These are phyloP conservation scores for Hirtodrosophila duncani DNA, from an alignment of 2,888 invertebrate species.

Conservation along the genomic window DNA sequence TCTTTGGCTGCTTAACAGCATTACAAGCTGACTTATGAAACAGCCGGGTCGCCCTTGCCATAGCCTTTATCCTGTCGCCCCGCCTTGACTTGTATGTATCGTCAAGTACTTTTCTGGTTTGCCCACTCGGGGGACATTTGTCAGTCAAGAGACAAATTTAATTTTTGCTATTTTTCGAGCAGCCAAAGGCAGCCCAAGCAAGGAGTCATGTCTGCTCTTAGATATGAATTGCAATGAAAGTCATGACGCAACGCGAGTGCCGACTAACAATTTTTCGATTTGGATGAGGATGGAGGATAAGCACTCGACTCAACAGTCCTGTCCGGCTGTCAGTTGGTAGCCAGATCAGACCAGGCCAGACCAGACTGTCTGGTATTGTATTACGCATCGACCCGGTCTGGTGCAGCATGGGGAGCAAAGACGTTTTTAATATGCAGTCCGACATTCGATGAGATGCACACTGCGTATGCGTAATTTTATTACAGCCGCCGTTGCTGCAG, in stretches of 20 bases:
- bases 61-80: constrained; percentile 3
- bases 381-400: no score
- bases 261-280: no score
- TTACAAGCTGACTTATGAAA: constrained; percentile 75
- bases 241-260: constrained; percentile 48
- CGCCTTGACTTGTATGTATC: constrained; percentile 76
- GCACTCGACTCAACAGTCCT: no score
- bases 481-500: constrained; percentile 42
- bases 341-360: no score
- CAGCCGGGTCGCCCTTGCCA: constrained; percentile 10
- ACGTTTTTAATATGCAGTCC: constrained; percentile 48
- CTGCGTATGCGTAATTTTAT: constrained; percentile 69
- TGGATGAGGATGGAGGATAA: no score
- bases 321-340: no score
- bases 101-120: constrained; percentile 74
- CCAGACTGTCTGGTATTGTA: no score
- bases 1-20: constrained; percentile 73
- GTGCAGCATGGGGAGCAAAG: no score
- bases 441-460: constrained; percentile 32
- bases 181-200: constrained; percentile 20
- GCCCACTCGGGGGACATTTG: constrained; percentile 76
- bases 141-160: constrained; percentile 77
- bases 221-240: constrained; percentile 72
- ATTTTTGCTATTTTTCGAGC: constrained; percentile 57
- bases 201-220: constrained; percentile 50